Evolutionary conservation across 2,797 vertebrate genomes (phyloP), one percentile per base, ranked within the genome.

Genomic region (Schizopygopsis pylzovi): DNA sequence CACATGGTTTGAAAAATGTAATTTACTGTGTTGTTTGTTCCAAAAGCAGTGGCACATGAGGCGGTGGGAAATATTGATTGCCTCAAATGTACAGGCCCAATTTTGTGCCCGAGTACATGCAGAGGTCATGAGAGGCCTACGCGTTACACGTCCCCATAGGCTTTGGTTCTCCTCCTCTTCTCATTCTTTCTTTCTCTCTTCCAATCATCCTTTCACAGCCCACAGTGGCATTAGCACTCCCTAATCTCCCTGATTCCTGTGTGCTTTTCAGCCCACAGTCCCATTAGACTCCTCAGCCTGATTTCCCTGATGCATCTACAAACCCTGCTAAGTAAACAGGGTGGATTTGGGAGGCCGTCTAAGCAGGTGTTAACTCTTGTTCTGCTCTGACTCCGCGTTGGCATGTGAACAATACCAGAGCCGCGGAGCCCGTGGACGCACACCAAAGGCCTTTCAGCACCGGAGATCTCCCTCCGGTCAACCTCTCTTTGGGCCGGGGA

Each of bases 341-440:
- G 87, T 87, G 87, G 85, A 91, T 90, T 86, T 88, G 87, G 89
- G 82, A 90, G 89, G 56, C 84, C 82, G 18, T 85, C 89, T 91
- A 90, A 92, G 90, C 89, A 90, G 91, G 89, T 90, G 88, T 92
- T 91, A 91, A 90, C 91, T 88, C 89, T 90, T 90, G 91, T 90
- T 90, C 90, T 76, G 82, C 85, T 70, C 84, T 92, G 90, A 92
- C 91, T 90, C 85, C 65, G 67, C 72, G 82, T 72, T 91, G 89
- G 89, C 91, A 90, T 88, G 90, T 85, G 91, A 91, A 91, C 91
- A 91, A 91, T 89, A 90, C 86, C 63, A 22, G 67, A 67, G 85
- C 71, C 37, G 33, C 61, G 41, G 82, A 87, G 89, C 86, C 85
- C 37, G 45, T 88, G 88, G 87, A 83, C 85, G 67, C 79, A 86